A percentile compares a stretch with the other conserved stretches of the same genome.
phyloP scores from a whole-genome alignment of 30 jellyfish, hydroid and myxozoan species.

The Hydractinia symbiolongicarpus region DNA sequence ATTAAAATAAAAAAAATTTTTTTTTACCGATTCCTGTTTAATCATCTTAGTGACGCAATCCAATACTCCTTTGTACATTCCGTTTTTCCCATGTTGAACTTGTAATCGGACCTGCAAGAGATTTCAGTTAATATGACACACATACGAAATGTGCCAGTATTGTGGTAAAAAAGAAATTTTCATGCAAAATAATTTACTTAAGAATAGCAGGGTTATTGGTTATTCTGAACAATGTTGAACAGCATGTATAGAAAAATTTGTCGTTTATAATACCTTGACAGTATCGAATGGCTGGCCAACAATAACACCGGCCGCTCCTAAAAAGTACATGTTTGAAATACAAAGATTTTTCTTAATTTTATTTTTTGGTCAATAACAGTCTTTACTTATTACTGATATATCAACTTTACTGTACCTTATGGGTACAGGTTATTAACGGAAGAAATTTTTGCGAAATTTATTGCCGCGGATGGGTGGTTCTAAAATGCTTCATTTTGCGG shows the following conservation, averaged over 20 bases:
- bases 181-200: not conserved
- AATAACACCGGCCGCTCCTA: constrained; percentile 82
- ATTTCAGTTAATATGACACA: not conserved
- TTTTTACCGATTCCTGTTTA: constrained; percentile 58
- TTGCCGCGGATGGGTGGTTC: no score
- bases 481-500: no score
- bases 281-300: constrained; percentile 97
- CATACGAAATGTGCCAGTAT: no score
- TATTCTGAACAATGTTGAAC: not conserved
- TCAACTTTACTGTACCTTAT: no score
- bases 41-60: constrained; percentile 54
- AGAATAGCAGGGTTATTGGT: not conserved
- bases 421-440: no score
- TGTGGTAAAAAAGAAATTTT: not conserved
- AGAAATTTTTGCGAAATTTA: no score
- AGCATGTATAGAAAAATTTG: not conserved
- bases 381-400: no score
- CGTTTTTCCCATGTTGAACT: constrained; percentile 36
- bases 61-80: constrained; percentile 42
- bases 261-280: constrained; percentile 48
- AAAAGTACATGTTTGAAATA: not conserved
- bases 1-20: not conserved
- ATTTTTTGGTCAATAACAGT: no score
- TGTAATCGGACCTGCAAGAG: constrained; percentile 60
- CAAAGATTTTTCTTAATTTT: no score